Base-by-base conservation (phyloP, 2,113 vertebrate species). In the Archilochus colubris region DNA sequence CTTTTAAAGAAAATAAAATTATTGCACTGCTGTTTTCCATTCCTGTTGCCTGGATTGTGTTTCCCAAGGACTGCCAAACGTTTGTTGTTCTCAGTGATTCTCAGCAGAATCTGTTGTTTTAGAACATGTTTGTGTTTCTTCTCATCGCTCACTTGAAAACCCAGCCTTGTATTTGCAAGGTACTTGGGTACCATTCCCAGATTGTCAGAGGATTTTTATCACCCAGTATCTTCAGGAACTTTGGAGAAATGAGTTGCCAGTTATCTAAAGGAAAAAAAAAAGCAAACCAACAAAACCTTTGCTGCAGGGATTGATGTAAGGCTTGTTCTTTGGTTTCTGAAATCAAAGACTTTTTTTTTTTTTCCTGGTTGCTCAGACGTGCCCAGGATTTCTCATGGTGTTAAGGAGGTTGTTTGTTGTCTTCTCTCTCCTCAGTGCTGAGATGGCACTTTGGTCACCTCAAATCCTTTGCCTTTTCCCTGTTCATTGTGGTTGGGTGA, bases 1-100 rank as follows among this genome's bases (percentile, higher is more conserved):
- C 21, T 80, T 93, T 5, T 33, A 17, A 8, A 4, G 10, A 48
- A 43, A 40, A 31, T 31, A 40, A 10, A 25, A 67, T 7, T 10
- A 24, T 0, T 0, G 0, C 14, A 28, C 43, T 86, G 12, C 16
- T 14, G 0, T 19, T 77, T 55, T 40, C 82, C 38, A 2, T 27
- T 75, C 5, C 1, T 18, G 2, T 17, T 74, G 50, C 66, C 38
- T 23, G 28, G 40, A 21, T 74, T 31, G 4, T 31, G 55, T 68
- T 77, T 66, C 40, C 21, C 46, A 24, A 15, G 7, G 16, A 17
- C 73, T 83, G 78, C 62, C 79, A 64, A 36, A 40, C 19, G 4
- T 46, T 27, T 7, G 50, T 21, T 24, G 51, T 59, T 46, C 51
- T 70, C n/a, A 5, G 6, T 18, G 43, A 58, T 83, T 88, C 67